Evolutionary conservation across 35 echinoderm and acorn worm species (phyloP).

Genomic region (Nesometra sesokonis): DNA sequence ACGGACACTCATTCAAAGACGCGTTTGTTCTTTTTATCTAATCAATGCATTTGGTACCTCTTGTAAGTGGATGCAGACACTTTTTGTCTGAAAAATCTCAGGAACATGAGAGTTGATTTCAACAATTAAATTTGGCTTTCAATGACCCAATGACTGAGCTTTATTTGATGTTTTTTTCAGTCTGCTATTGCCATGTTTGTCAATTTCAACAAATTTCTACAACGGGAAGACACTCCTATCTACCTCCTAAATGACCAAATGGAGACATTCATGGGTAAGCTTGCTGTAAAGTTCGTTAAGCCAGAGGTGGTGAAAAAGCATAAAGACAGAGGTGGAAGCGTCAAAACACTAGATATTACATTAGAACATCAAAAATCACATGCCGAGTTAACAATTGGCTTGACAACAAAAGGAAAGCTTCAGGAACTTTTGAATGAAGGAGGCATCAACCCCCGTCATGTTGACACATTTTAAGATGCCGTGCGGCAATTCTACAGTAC

Average conservation of each 20-base stretch:
- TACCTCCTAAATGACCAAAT: too few species aligned
- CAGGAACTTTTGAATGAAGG: neutral
- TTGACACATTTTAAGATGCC: neutral
- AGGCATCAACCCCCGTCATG: neutral
- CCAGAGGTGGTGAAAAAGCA: neutral
- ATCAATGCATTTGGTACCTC: too few species aligned
- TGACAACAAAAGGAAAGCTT: neutral
- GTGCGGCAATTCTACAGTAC: neutral
- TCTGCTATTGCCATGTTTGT: too few species aligned
- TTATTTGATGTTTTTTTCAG: neutral
- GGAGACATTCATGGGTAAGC: neutral
- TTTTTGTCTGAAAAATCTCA: neutral
- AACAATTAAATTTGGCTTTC: neutral
- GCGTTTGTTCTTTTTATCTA: too few species aligned
- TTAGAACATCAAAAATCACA: neutral
- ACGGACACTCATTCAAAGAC: too few species aligned
- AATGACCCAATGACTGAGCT: neutral
- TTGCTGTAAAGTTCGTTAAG: neutral
- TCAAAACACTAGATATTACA: neutral
- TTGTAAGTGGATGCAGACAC: too few species aligned
- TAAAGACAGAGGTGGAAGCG: neutral
- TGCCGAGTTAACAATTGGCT: neutral
- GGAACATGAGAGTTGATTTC: neutral
- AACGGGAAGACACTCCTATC: too few species aligned
- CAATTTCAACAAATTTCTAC: too few species aligned